These are phyloP conservation scores for Mycogona germanica DNA, from an alignment of 2,888 invertebrate species.

Conservation along the genomic window DNA sequence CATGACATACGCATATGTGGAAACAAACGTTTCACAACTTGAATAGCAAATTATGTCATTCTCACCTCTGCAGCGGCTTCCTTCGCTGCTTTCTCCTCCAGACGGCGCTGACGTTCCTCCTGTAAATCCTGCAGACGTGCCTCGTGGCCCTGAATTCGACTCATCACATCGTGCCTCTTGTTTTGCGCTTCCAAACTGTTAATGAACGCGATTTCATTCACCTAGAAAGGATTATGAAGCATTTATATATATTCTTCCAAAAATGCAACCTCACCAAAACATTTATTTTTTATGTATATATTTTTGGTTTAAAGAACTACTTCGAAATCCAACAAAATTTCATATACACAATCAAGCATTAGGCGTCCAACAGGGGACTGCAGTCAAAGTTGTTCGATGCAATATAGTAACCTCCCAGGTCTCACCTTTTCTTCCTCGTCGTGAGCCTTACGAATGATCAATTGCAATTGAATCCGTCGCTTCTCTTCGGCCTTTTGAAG, in stretches of 20 bases:
- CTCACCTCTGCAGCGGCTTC: constrained; percentile 76
- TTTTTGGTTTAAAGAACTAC: no score
- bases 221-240: constrained; percentile 31
- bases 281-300: no score
- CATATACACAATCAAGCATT: no score
- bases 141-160: constrained; percentile 42
- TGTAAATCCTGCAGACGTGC: constrained; percentile 51
- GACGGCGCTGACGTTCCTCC: constrained; percentile 68
- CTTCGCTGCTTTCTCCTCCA: constrained; percentile 89
- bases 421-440: constrained; percentile 92
- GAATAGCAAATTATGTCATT: no score
- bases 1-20: no score
- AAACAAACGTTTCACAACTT: background rate
- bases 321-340: background rate
- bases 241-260: background rate
- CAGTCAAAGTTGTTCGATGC: no score
- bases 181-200: constrained; percentile 92
- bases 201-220: constrained; percentile 95
- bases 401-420: no score
- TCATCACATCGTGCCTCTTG: constrained; percentile 78
- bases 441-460: constrained; percentile 84
- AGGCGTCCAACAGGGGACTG: no score
- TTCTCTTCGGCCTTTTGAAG: constrained; percentile 74
- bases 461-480: constrained; percentile 51
- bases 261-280: no score